Base-by-base conservation (phyloP, 2,113 vertebrate genomes). In the Merops nubicus region DNA sequence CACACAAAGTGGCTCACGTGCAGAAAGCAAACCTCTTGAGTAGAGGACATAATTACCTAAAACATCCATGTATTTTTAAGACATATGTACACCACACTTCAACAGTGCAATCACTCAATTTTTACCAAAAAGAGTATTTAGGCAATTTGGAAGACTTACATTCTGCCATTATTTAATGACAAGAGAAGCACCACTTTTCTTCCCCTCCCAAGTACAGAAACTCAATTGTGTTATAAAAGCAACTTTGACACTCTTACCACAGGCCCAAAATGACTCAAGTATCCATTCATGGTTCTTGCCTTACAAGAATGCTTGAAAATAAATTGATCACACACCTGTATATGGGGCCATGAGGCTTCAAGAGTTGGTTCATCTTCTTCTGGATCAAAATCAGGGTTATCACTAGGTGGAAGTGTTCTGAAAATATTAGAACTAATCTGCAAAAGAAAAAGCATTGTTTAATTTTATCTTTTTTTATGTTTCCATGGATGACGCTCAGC, bases 361-460 rank as follows among this genome's bases (percentile, higher is more conserved):
- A 99, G 98, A 14, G 99, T 99, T 76, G 99, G 99, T 63, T 99
- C 99, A 83, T 99, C 99, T 96, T 99, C 99, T 96, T 99, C 99
- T 77, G 99, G 99, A 97, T 99, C 99, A 97, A 99, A 99, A 96
- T 99, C 99, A 5, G 99, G 99, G 96, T 99, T 99, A 67, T 99
- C 99, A 78, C 99, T 99, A 57, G 99, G 99, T 85, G 99, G 99
- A 97, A 99, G 99, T 43, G 99, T 99, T 96, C 99, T 98, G 97
- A 99, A 99, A 97, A 99, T 99, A 96, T 99, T 99, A 97, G 98
- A 99, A 96, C 98, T 98, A 96, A 99, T 99, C 99, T 99, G 98
- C 29, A 96, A 97, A 22, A 86, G 36, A 91, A 95, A 91, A 97
- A 91, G 14, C 95, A 85, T 36, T 74, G 23, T 56, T 34, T 20